Conservation (phyloP, 2,888 invertebrate genomes). For the Agrilus cyanescens region DNA sequence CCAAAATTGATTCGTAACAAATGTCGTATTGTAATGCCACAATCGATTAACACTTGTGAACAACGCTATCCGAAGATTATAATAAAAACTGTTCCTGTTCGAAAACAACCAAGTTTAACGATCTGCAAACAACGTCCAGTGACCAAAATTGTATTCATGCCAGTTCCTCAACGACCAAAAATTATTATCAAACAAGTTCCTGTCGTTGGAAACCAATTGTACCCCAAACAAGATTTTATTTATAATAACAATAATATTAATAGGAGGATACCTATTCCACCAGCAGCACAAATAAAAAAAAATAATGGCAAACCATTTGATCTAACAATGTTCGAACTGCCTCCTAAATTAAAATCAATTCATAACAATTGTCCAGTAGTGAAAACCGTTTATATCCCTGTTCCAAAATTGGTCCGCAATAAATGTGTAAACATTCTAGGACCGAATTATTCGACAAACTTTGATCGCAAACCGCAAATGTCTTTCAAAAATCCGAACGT, state of each 20-base stretch:
- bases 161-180: conserved; percentile 3
- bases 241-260: too few relatives aligned
- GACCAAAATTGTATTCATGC: conserved; percentile 5
- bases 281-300: too few relatives aligned
- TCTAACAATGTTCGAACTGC: too few relatives aligned
- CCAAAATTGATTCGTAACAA: too few relatives aligned
- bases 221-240: too few relatives aligned
- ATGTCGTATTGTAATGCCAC: too few relatives aligned
- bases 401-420: not conserved
- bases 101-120: not conserved
- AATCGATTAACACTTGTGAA: too few relatives aligned
- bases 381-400: not conserved
- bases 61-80: not conserved
- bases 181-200: not conserved
- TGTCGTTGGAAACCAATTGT: not conserved
- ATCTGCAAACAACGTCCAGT: conserved; percentile 2
- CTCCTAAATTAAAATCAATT: too few relatives aligned
- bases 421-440: too few relatives aligned
- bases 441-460: not conserved
- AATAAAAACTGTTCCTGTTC: conserved; percentile 1
- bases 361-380: not conserved
- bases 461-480: not conserved
- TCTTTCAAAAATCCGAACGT: not conserved
- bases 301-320: too few relatives aligned
- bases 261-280: too few relatives aligned